Evolutionary conservation across 2,888 invertebrate species (phyloP), one percentile per base, ranked within the genome.

Genomic region (Hemithea aestivaria): DNA sequence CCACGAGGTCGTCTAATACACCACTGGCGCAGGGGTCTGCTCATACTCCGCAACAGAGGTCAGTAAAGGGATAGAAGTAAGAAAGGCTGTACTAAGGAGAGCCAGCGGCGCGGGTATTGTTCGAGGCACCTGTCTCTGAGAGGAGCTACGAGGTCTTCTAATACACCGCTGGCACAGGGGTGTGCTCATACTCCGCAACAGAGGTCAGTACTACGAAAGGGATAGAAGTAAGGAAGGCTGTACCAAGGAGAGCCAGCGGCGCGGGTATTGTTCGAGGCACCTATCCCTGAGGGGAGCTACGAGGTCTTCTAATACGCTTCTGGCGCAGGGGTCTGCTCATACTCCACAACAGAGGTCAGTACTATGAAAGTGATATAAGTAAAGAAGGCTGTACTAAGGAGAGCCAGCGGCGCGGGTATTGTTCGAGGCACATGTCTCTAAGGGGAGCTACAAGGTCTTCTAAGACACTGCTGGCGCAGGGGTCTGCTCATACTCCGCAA

Each of bases 191-290:
- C 84, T 9, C 81, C 85, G 9, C 87, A 87, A 42, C 87, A 87
- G 44, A 78, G 87, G 87, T 87, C 38, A 34, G 21, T 24, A n/a
- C n/a, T n/a, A n/a, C n/a, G n/a, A n/a, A n/a, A n/a, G n/a, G n/a
- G n/a, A n/a, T n/a, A n/a, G n/a, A n/a, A n/a, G n/a, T n/a, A 96
- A 95, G 76, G 96, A 96, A 64, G 95, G 96, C 37, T 99, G 98
- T 82, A 94, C 93, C 22, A 84, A 84, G 87, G 99, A 99, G 90
- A 98, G 98, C 66, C 99, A 99, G 84, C 89, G 99, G 23, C 90
- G 98, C 55, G 99, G 99, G 23, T 99, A 76, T 85, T 99, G 99
- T 78, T 99, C 99, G 10, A 88, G 99, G 33, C 99, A 99, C 85
- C 90, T 99, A 57, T 98, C 96, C 56, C 90, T 97, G 62, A 93